Conservation (phyloP, 2,888 invertebrate genomes). For the Pristionchus arcanus region DNA sequence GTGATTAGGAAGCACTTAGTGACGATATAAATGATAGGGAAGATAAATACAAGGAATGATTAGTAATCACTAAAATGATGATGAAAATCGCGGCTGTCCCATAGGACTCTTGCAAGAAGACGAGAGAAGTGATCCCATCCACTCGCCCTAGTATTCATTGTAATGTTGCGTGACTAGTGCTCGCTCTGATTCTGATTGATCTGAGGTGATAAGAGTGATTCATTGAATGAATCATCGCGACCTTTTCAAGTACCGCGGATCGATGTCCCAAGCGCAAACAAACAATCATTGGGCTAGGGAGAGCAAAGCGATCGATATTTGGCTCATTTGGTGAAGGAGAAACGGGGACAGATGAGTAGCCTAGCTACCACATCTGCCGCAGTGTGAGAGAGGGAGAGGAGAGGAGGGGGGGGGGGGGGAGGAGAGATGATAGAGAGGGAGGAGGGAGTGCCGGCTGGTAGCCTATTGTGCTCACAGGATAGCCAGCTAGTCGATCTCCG, state of each 20-base stretch:
- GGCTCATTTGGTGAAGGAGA: not conserved
- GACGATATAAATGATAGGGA: too few relatives aligned
- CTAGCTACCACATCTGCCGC: slow-evolving; percentile 29
- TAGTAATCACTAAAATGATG: not conserved
- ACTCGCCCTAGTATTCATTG: not conserved
- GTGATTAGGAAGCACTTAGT: too few relatives aligned
- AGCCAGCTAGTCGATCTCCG: not conserved
- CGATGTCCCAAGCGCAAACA: slow-evolving; percentile 6
- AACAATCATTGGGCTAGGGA: not conserved
- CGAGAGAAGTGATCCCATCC: slow-evolving; percentile 22
- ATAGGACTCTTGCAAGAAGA: not conserved
- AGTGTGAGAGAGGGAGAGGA: slow-evolving; percentile 2
- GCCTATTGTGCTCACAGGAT: slow-evolving; percentile 26
- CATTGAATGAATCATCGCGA: slow-evolving; percentile 1
- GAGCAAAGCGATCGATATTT: slow-evolving; percentile 1
- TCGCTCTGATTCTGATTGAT: slow-evolving; percentile 18
- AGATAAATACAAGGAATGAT: too few relatives aligned
- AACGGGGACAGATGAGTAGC: not conserved
- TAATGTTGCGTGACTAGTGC: not conserved
- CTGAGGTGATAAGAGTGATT: slow-evolving; percentile 41
- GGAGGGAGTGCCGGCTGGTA: not conserved
- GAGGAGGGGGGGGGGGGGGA: not conserved
- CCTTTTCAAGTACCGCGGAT: not conserved
- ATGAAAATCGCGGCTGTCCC: slow-evolving; percentile 4
- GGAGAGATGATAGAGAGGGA: not conserved